Evolutionary conservation across 2,888 invertebrate species (phyloP), one percentile per base, ranked within the genome.

Genomic region (Euphydryas editha): DNA sequence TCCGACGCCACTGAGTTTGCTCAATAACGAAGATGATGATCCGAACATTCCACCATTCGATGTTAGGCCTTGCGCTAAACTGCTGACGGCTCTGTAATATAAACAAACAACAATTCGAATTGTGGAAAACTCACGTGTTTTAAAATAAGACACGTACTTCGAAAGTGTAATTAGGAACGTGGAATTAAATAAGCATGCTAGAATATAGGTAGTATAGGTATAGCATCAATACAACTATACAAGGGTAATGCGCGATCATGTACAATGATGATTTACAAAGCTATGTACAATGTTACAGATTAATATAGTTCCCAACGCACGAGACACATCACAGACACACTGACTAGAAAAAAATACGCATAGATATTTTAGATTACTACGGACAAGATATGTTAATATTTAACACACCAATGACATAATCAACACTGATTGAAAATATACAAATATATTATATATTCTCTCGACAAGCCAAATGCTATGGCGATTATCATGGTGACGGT

Each of bases 41-140:
- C 96, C 96, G 84, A 97, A 96, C 92, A 96, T 95, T 70, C 95
- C 95, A 44, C 76, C 75, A 77, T 95, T 95, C 58, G 95, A 94
- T 47, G 95, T 94, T 68, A 95, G 89, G 72, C 95, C 94, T 79
- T 93, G 93, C 68, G 93, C 88, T 84, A 93, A 85, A 82, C 90
- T 92, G 90, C 92, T 91, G 74, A 93, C 93, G 77, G 90, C 88
- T 86, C 93, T 93, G 92, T 71, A 92, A 92, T 70, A 77, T 75
- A 85, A 82, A 87, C 77, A 84, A 72, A 72, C 62, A 59, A 36
- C 60, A 51, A 56, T 68, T 74, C 67, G 71, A 69, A 72, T 68
- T 59, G 44, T 20, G 65, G 64, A 61, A 60, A 46, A 61, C 57
- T 65, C 70, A 64, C 67, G 67, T 66, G 56, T 65, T 60, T 10